phyloP scores from a whole-genome alignment of 2,113 vertebrate genomes.

The Microtus richardsoni region DNA sequence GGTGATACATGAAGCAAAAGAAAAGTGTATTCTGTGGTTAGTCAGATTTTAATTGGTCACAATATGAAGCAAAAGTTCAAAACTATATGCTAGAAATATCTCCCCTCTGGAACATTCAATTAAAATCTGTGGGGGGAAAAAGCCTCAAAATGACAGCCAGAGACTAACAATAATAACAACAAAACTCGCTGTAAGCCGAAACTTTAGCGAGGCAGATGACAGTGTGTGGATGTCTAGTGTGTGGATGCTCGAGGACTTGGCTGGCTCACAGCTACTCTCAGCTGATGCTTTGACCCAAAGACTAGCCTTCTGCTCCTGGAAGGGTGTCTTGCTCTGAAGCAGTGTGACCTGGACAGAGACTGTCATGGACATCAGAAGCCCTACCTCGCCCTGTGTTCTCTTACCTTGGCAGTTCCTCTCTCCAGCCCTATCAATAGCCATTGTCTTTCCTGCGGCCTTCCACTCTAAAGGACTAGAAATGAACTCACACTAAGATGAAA shows the following conservation, averaged over 20 bases:
- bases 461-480: constrained; percentile 9
- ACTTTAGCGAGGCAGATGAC: background rate
- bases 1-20: constrained; percentile 68
- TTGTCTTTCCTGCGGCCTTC: background rate
- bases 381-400: background rate
- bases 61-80: constrained; percentile 78
- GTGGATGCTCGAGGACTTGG: background rate
- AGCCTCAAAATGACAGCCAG: constrained; percentile 63
- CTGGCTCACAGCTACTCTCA: background rate
- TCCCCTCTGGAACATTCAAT: constrained; percentile 73
- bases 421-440: background rate
- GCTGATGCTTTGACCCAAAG: background rate
- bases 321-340: background rate
- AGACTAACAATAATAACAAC: background rate
- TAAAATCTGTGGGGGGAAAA: constrained; percentile 58
- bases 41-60: constrained; percentile 77
- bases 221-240: background rate
- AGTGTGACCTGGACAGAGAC: background rate
- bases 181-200: background rate
- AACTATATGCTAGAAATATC: constrained; percentile 72
- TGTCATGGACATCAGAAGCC: background rate
- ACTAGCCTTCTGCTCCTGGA: too few relatives aligned
- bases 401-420: background rate
- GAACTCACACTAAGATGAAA: constrained; percentile 27
- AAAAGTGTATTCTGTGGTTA: constrained; percentile 75